Base-by-base conservation (phyloP, 2,797 vertebrate species). In the Rhabdophis nuchalis region DNA sequence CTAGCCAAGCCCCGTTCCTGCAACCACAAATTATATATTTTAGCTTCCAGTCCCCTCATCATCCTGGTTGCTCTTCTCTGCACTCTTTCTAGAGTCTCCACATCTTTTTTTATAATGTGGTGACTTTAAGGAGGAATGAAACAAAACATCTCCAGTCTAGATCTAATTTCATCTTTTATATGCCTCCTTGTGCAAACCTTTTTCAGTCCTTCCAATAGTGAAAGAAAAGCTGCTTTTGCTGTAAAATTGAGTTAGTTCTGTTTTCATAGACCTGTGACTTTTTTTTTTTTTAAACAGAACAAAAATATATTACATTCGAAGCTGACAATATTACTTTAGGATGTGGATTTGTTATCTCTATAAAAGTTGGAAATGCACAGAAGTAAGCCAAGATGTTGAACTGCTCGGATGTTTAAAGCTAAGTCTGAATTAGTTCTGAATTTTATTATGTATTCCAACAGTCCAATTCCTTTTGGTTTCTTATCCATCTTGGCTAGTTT, bases 351-450 rank as follows among this genome's bases (percentile, higher is more conserved):
- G 88, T 53, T 89, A 72, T 64, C 68, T 36, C n/a, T n/a, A 50
- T 13, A 53, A 89, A 54, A 32, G 50, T 25, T n/a, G 88, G 10
- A 89, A 36, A 68, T 89, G 3, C 61, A 32, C 50, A 68, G 27
- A n/a, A 68, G 41, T 60, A 60, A 64, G 61, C 60, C 52, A 54
- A 72, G n/a, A 53, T 53, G n/a, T 29, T 89, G 58, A 32, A 61
- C 50, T 64, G 60, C 6, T 89, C 50, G 32, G 25, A 18, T 16
- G 27, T 64, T 89, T 53, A n/a, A 16, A 86, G 50, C 57, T 57
- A 88, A 88, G 12, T 53, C 82, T 61, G 32, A 50, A n/a, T 61
- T 61, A 86, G 90, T 86, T 86, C 57, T 54, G 23, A 82, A 77
- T 86, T 91, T 61, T 64, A 61, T 91, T 52, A 61, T n/a, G 50